Percentiles rank a stretch among this genome's conserved stretches.
phyloP scores from a whole-genome alignment of 2,797 vertebrate genomes.

The Oreochromis mossambicus region DNA sequence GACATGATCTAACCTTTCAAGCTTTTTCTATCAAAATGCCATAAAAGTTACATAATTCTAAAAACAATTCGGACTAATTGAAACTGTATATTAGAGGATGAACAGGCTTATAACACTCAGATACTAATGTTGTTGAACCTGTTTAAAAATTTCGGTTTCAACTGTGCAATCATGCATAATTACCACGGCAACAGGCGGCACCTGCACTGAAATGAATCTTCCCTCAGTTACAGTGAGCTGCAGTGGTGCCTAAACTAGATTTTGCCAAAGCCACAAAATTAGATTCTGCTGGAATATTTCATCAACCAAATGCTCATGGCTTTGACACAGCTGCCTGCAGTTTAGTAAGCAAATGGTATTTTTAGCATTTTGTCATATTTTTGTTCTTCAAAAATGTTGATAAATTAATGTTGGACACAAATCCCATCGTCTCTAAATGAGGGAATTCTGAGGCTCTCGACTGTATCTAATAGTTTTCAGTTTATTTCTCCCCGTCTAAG shows the following conservation, averaged over 20 bases:
- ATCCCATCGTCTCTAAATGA: neutral
- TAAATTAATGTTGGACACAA: neutral
- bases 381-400: neutral
- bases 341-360: neutral
- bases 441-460: neutral
- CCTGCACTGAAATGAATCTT: neutral
- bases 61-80: neutral
- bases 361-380: neutral
- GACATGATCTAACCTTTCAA: neutral
- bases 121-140: neutral
- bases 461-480: neutral
- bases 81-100: neutral
- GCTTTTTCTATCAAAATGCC: neutral
- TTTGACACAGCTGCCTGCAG: neutral
- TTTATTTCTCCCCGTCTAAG: neutral
- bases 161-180: neutral
- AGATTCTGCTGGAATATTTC: neutral
- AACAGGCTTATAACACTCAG: fast-evolving
- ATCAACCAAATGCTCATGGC: neutral
- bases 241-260: neutral
- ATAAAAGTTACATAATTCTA: neutral
- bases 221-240: neutral
- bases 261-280: neutral
- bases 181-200: neutral
- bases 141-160: neutral